Conservation (phyloP, 92 coral and sea anemone genomes). For the Micromussa lordhowensis region DNA sequence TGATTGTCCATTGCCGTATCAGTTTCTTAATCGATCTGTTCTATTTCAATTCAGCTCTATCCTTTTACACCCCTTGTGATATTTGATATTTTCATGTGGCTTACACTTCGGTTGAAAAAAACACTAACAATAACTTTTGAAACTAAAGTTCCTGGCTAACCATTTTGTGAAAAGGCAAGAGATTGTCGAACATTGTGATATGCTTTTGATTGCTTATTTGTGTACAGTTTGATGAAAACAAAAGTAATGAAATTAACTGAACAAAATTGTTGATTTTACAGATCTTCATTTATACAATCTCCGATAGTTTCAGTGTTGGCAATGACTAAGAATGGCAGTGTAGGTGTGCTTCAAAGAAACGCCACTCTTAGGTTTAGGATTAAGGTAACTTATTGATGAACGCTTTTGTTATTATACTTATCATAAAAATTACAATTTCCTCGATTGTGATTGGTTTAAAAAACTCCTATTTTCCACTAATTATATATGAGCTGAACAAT, state of each 20-base stretch:
- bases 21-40: background rate
- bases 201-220: background rate
- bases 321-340: constrained; percentile 2
- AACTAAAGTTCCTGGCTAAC: background rate
- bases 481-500: too few species aligned
- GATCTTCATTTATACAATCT: constrained; percentile 16
- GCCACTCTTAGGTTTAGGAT: constrained; percentile 10
- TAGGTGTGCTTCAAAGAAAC: constrained; percentile 4
- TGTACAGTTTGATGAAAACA: background rate
- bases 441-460: too few species aligned
- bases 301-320: constrained; percentile 35
- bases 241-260: background rate
- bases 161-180: background rate
- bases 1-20: background rate
- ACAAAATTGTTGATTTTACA: background rate
- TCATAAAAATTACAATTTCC: too few species aligned
- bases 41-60: background rate
- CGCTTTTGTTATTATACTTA: background rate
- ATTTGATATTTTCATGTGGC: background rate
- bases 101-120: background rate
- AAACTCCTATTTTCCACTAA: too few species aligned
- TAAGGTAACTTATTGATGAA: constrained; percentile 6
- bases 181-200: background rate
- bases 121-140: background rate
- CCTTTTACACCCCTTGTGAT: background rate